These are phyloP conservation scores for Scaptomyza hsui DNA, from an alignment of 1,140 invertebrate species.

Conservation along the genomic window DNA sequence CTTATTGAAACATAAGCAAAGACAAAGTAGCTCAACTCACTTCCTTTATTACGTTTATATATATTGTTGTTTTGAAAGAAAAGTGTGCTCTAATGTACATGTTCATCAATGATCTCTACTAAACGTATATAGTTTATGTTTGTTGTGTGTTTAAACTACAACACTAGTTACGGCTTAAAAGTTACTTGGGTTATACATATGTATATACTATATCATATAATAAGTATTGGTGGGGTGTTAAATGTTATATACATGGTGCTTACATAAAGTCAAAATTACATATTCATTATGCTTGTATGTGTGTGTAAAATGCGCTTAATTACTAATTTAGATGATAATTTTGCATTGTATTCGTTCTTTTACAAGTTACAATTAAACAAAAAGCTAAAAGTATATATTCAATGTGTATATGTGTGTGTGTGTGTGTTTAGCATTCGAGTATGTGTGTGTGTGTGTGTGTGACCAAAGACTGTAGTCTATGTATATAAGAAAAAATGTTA, in stretches of 20 bases:
- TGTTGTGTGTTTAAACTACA: constrained; percentile 23
- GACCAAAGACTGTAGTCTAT: constrained; percentile 38
- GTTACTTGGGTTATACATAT: constrained; percentile 3
- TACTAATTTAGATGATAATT: constrained; percentile 49
- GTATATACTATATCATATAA: constrained; percentile 5
- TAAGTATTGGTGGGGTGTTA: constrained; percentile 50
- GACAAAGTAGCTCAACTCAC: background rate
- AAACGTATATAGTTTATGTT: constrained; percentile 17
- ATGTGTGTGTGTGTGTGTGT: constrained; percentile 16
- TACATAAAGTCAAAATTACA: constrained; percentile 47
- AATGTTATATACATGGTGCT: constrained; percentile 54
- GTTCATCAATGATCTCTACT: constrained; percentile 14
- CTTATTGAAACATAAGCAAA: constrained; percentile 47
- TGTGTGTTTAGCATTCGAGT: constrained; percentile 21
- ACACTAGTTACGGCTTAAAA: constrained; percentile 33
- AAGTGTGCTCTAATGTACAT: constrained; percentile 46
- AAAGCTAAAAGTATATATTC: constrained; percentile 43
- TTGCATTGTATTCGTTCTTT: constrained; percentile 45
- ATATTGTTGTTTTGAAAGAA: constrained; percentile 13
- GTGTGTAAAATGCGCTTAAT: constrained; percentile 31
- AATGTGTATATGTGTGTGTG: constrained; percentile 3
- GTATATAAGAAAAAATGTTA: constrained; percentile 57
- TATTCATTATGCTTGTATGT: constrained; percentile 3
- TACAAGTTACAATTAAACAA: constrained; percentile 50
- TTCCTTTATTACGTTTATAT: background rate